These are phyloP conservation scores for Drosophila rhopaloa DNA, from an alignment of 1,140 invertebrate species.

Conservation along the genomic window DNA sequence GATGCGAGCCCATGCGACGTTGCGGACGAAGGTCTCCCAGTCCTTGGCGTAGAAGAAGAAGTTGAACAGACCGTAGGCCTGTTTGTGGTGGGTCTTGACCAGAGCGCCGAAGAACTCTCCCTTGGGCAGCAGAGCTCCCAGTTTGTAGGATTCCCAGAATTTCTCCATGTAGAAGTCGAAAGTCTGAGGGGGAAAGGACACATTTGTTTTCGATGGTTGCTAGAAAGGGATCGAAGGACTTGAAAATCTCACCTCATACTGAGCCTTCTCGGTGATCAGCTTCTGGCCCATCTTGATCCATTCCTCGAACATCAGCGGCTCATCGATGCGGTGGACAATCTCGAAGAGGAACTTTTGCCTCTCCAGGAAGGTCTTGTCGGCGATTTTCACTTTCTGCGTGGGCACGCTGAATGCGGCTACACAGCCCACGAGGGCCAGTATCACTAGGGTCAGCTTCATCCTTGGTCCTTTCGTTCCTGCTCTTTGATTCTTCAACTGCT, in stretches of 20 bases:
- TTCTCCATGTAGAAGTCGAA: constrained; percentile 86
- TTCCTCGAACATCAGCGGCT: constrained; percentile 72
- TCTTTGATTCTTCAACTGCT: constrained; percentile 51
- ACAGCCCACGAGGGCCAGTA: constrained; percentile 71
- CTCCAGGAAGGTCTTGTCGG: constrained; percentile 77
- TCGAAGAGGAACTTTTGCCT: constrained; percentile 88
- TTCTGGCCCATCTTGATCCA: constrained; percentile 64
- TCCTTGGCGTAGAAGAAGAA: constrained; percentile 85
- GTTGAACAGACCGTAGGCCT: constrained; percentile 87
- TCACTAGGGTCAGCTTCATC: constrained; percentile 69
- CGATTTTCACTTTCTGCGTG: constrained; percentile 54
- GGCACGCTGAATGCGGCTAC: constrained; percentile 62
- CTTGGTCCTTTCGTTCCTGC: constrained; percentile 26
- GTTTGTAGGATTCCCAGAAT: constrained; percentile 86
- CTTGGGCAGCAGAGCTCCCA: constrained; percentile 86
- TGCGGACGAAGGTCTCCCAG: constrained; percentile 87
- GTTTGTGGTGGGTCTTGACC: constrained; percentile 87
- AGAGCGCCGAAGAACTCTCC: constrained; percentile 88
- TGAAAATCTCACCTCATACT: constrained; percentile 78
- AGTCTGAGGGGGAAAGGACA: constrained; percentile 79
- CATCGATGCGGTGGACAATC: constrained; percentile 87
- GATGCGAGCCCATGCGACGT: constrained; percentile 86
- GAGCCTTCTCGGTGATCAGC: constrained; percentile 53
- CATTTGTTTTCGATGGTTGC: background rate
- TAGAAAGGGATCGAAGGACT: background rate